These are phyloP conservation scores for Dexiosoma caninum DNA, from an alignment of 2,888 invertebrate genomes.

Conservation along the genomic window DNA sequence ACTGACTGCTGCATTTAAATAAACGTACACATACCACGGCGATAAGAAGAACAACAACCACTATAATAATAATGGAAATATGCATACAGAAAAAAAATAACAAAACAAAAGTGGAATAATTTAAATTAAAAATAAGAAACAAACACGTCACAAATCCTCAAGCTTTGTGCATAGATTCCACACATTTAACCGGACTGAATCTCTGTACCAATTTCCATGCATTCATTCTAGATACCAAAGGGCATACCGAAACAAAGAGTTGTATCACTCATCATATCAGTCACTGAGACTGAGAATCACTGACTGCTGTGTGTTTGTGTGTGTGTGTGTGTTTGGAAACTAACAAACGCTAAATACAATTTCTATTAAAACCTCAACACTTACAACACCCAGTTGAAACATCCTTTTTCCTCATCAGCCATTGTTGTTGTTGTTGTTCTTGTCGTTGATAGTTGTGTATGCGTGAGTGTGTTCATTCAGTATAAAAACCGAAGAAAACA, in stretches of 20 bases:
- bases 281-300: background rate
- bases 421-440: background rate
- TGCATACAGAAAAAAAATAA: constrained; percentile 19
- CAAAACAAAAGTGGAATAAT: constrained; percentile 45
- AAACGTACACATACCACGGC: constrained; percentile 28
- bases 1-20: constrained; percentile 45
- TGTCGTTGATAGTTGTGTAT: too few relatives aligned
- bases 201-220: constrained; percentile 8
- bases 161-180: constrained; percentile 39
- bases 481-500: constrained; percentile 47
- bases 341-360: constrained; percentile 39
- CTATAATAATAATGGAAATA: background rate
- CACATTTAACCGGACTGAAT: constrained; percentile 11
- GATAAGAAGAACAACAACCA: background rate
- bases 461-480: constrained; percentile 3
- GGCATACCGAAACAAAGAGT: constrained; percentile 1
- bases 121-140: constrained; percentile 57
- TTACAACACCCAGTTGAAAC: constrained; percentile 36
- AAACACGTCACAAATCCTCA: constrained; percentile 51
- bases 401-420: constrained; percentile 4
- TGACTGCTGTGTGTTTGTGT: too few relatives aligned
- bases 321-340: background rate
- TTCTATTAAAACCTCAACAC: constrained; percentile 58
- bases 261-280: background rate
- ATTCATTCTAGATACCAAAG: background rate